Evolutionary conservation across 92 coral and sea anemone genomes (phyloP).

Genomic region (Palythoa caribaeorum): DNA sequence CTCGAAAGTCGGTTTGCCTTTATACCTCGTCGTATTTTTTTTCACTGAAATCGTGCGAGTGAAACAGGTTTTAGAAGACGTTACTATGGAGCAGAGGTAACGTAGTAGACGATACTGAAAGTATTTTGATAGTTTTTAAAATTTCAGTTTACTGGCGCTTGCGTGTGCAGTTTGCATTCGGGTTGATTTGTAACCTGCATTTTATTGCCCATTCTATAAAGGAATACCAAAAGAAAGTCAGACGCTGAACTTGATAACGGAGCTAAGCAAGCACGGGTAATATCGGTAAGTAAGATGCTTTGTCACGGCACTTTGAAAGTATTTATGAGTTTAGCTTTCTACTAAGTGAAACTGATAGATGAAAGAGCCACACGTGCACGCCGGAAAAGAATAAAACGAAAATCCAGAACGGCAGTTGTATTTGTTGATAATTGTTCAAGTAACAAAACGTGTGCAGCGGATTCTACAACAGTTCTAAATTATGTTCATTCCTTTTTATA

Average conservation of each 20-base stretch:
- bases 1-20: constrained; percentile 16
- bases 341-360: neutral
- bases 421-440: constrained; percentile 25
- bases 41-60: constrained; percentile 8
- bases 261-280: constrained; percentile 28
- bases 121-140: neutral
- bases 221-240: constrained; percentile 31
- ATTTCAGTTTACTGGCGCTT: neutral
- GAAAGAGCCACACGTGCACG: constrained; percentile 18
- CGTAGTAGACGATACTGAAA: constrained; percentile 3
- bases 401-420: constrained; percentile 19
- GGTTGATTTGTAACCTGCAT: constrained; percentile 5
- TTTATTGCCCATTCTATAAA: constrained; percentile 15
- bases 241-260: constrained; percentile 14
- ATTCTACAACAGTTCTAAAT: constrained; percentile 17
- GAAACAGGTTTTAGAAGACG: neutral
- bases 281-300: constrained; percentile 28
- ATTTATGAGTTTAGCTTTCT: constrained; percentile 30
- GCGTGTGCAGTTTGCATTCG: constrained; percentile 8
- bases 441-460: constrained; percentile 24
- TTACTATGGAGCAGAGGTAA: constrained; percentile 22
- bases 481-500: constrained; percentile 20
- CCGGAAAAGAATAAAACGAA: constrained; percentile 25
- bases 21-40: constrained; percentile 8
- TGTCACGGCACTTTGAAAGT: constrained; percentile 18